phyloP scores from a whole-genome alignment of 35 echinoderm and acorn worm genomes.

The Apostichopus californicus region DNA sequence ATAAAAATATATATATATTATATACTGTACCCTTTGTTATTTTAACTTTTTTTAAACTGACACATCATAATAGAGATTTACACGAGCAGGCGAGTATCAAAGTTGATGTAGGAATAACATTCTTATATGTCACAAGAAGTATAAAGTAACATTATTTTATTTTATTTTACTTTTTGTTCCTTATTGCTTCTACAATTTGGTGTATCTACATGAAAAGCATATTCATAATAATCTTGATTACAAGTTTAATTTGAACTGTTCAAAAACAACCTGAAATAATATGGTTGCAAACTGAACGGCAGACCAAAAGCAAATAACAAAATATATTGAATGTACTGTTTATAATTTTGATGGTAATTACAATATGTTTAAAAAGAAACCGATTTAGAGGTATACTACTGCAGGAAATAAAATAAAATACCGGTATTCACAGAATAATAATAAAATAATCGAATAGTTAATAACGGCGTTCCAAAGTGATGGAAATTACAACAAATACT shows the following conservation, averaged over 20 bases:
- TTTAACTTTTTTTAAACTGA: too few relatives aligned
- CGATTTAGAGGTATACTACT: neutral
- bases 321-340: neutral
- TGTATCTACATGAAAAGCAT: constrained; percentile 22
- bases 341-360: neutral
- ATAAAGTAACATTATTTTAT: neutral
- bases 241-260: neutral
- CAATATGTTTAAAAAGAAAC: neutral
- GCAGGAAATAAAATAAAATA: neutral
- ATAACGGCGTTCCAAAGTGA: neutral
- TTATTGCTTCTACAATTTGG: constrained; percentile 39
- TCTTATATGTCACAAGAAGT: neutral
- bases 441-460: neutral
- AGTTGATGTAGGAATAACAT: too few relatives aligned
- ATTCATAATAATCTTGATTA: neutral
- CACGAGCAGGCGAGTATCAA: too few relatives aligned
- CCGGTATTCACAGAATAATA: neutral
- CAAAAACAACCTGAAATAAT: neutral
- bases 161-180: neutral
- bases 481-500: neutral
- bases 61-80: too few relatives aligned
- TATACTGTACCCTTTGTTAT: too few relatives aligned
- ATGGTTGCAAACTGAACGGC: too few relatives aligned
- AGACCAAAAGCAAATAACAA: neutral
- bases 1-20: too few relatives aligned